These are phyloP conservation scores for Gavialis gangeticus DNA, from an alignment of 2,113 vertebrate species.

Conservation along the genomic window DNA sequence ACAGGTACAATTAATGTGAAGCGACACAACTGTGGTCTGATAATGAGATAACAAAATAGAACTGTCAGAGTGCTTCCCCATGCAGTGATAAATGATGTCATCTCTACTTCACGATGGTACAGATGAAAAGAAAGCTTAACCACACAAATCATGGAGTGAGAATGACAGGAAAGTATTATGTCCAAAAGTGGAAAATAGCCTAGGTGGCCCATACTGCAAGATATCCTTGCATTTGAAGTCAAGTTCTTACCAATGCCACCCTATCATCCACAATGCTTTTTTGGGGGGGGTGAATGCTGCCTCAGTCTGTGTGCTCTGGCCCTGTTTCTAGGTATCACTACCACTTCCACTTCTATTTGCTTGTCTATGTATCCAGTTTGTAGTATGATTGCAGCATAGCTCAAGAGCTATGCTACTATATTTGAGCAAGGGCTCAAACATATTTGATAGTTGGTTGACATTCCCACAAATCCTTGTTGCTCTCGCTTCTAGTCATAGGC, in stretches of 20 bases:
- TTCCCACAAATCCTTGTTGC: neutral
- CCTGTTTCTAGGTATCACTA: neutral
- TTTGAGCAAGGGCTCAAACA: neutral
- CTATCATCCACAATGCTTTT: neutral
- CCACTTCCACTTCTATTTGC: neutral
- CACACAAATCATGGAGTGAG: neutral
- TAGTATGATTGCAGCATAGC: neutral
- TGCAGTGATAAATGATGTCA: constrained; percentile 36
- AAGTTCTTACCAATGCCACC: neutral
- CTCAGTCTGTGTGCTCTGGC: neutral
- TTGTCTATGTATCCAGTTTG: neutral
- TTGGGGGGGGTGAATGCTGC: neutral
- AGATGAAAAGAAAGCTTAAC: constrained; percentile 8
- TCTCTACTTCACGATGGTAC: constrained; percentile 5
- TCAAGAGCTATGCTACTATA: neutral
- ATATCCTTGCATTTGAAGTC: neutral
- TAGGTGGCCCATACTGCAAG: neutral
- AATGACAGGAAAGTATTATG: constrained; percentile 8
- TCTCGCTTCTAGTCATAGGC: too few species aligned
- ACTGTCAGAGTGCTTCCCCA: constrained; percentile 31
- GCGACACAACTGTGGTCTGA: constrained; percentile 33
- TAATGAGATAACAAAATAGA: constrained; percentile 56
- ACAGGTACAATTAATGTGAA: constrained; percentile 32
- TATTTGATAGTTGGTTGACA: neutral
- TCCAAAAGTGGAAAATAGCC: neutral